Conservation (phyloP, 1,140 invertebrate genomes). For the Drosophila quadrilineata region DNA sequence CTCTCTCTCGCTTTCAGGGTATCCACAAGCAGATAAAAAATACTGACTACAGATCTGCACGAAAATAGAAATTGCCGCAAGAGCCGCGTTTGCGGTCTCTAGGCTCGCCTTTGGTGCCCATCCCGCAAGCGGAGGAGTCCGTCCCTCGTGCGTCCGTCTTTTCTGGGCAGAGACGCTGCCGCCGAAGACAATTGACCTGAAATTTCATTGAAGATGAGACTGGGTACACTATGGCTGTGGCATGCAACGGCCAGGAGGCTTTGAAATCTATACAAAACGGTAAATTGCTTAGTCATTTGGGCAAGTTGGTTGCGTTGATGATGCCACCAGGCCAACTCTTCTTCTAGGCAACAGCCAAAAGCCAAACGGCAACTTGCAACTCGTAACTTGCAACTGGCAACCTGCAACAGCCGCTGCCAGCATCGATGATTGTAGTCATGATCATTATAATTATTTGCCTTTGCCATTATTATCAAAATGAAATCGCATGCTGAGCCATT, state of each 20-base stretch:
- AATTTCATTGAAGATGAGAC: slow-evolving; percentile 73
- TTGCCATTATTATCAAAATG: slow-evolving; percentile 78
- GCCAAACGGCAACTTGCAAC: not conserved
- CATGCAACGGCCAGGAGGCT: slow-evolving; percentile 25
- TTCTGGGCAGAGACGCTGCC: slow-evolving; percentile 41
- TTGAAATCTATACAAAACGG: slow-evolving; percentile 64
- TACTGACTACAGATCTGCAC: slow-evolving; percentile 37
- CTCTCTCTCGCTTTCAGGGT: not conserved
- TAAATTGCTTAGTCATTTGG: slow-evolving; percentile 75
- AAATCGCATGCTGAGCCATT: slow-evolving; percentile 56
- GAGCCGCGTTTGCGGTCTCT: slow-evolving; percentile 29
- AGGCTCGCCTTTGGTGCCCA: too few species aligned
- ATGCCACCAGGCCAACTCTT: too few species aligned
- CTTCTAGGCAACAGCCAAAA: too few species aligned
- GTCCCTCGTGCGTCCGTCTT: too few species aligned
- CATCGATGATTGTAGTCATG: slow-evolving; percentile 69
- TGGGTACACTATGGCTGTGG: slow-evolving; percentile 4
- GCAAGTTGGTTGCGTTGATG: slow-evolving; percentile 41
- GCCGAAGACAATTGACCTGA: slow-evolving; percentile 78
- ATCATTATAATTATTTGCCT: slow-evolving; percentile 78
- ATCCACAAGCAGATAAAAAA: slow-evolving; percentile 7
- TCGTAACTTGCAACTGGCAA: too few species aligned
- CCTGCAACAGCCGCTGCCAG: slow-evolving; percentile 11
- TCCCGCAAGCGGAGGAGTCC: too few species aligned
- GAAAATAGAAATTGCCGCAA: slow-evolving; percentile 68